Percentiles rank a stretch among this genome's conserved stretches.
These are phyloP conservation scores for Genyomyrus donnyi DNA, from an alignment of 2,113 vertebrate species.

Conservation along the genomic window DNA sequence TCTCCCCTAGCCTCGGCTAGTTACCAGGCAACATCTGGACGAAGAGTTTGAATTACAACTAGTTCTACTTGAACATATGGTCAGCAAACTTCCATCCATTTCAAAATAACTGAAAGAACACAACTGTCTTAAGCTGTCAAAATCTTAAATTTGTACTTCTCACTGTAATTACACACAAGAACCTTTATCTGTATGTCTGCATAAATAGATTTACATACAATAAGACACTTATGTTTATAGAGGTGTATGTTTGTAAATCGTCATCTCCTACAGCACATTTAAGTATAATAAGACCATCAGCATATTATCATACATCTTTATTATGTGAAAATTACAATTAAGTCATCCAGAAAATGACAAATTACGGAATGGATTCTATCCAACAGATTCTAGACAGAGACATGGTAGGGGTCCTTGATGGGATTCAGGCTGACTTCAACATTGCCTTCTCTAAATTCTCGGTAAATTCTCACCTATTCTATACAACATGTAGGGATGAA, in stretches of 20 bases:
- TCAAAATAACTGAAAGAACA: background rate
- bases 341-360: background rate
- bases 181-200: background rate
- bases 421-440: background rate
- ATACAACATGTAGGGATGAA: background rate
- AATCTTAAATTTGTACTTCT: background rate
- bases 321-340: conserved; percentile 10
- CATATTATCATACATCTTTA: background rate
- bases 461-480: background rate
- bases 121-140: background rate
- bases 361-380: background rate
- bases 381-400: background rate
- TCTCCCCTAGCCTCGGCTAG: background rate
- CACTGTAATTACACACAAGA: background rate
- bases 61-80: conserved; percentile 2
- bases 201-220: conserved; percentile 14
- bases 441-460: background rate
- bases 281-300: background rate
- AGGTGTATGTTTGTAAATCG: background rate
- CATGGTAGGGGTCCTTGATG: background rate
- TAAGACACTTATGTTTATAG: conserved; percentile 21
- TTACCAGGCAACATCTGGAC: background rate
- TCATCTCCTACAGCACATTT: background rate
- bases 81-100: background rate
- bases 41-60: background rate